Base-by-base conservation (phyloP, 2,113 vertebrate species). In the Mormyrus lacerda region DNA sequence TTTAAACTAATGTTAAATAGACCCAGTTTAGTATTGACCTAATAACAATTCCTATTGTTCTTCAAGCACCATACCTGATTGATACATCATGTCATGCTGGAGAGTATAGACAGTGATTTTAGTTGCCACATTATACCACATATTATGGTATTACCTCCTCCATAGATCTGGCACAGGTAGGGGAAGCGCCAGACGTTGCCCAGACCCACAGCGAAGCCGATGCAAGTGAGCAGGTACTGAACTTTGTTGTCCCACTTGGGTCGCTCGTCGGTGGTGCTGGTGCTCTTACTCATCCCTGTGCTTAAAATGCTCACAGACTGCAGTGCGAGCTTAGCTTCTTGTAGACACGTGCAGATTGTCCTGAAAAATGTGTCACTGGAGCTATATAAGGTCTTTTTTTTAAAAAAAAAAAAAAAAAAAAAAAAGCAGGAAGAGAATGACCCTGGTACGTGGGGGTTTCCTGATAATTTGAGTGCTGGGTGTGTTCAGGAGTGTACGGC, bases 211-310 rank as follows among this genome's bases (percentile, higher is more conserved):
- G 95, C 95, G 44, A 96, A 96, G 89, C 96, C 95, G 0, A 95
- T 53, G 1, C 96, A 95, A 91, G 95, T 96, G 61, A 97, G 92
- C 4, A 96, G 82, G 0, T 96, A 96, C 91, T 97, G 96, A 3
- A 94, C 48, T 89, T 97, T 98, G 91, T 95, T 98, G 94, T 96
- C 96, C 97, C 97, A 98, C 83, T 92, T 93, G 1, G 97, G 96
- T 89, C 97, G 91, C 69, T 44, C 88, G 0, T 93, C 93, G 79
- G 91, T 92, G 0, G 58, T 15, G 4, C 35, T 31, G 48, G 17
- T 31, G 11, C 58, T 69, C 1, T 85, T 51, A 24, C 24, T 69
- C 89, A 89, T 85, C 3, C 27, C 55, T 42, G 24, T 47, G 31
- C 45, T 65, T 76, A 42, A 51, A n/a, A 21, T 17, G 73, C 15